phyloP scores from a whole-genome alignment of 1,140 invertebrate species.

The Helicorthomorpha holstii region DNA sequence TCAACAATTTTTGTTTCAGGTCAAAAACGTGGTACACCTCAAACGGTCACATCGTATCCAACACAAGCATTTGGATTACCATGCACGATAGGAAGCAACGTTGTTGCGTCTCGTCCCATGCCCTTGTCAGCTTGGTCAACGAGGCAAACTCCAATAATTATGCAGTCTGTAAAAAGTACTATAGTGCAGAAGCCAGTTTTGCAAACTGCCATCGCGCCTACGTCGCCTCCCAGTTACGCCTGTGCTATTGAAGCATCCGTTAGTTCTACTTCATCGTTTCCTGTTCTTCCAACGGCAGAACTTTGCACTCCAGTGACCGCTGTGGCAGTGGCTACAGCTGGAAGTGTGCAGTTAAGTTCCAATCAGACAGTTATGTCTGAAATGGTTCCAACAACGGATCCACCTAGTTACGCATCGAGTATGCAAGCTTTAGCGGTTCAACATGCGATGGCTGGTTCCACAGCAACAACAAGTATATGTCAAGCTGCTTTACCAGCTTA shows the following conservation, averaged over 20 bases:
- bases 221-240: slow-evolving; percentile 55
- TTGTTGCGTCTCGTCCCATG: slow-evolving; percentile 9
- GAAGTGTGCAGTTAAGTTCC: slow-evolving; percentile 1
- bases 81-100: not conserved
- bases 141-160: slow-evolving; percentile 74
- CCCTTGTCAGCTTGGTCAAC: slow-evolving; percentile 24
- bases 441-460: slow-evolving; percentile 33
- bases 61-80: not conserved
- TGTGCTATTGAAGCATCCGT: slow-evolving; percentile 48
- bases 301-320: not conserved
- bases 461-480: slow-evolving; percentile 22
- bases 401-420: slow-evolving; percentile 75
- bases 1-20: not conserved
- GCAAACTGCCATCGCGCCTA: slow-evolving; percentile 80
- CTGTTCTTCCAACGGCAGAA: too few relatives aligned
- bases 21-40: not conserved
- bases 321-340: slow-evolving; percentile 2
- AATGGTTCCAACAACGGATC: slow-evolving; percentile 62
- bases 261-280: not conserved
- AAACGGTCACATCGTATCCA: not conserved
- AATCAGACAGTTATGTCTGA: slow-evolving; percentile 10
- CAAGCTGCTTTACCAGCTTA: not conserved
- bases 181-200: slow-evolving; percentile 83
- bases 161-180: slow-evolving; percentile 89
- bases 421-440: slow-evolving; percentile 70